These are phyloP conservation scores for Carassius carassius DNA, from an alignment of 2,113 vertebrate species.

Conservation along the genomic window DNA sequence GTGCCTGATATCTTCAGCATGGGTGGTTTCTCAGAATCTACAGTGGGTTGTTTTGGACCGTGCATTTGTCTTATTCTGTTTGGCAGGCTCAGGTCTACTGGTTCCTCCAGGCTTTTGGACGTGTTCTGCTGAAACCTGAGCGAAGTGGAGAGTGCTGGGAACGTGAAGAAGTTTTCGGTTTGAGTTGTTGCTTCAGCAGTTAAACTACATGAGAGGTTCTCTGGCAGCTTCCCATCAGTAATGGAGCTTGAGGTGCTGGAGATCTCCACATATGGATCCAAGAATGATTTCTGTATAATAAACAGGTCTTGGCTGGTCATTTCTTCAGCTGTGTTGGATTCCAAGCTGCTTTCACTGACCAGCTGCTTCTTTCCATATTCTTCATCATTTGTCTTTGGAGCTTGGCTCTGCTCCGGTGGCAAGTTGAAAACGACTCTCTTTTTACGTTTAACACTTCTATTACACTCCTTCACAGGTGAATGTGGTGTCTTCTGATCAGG, in stretches of 20 bases:
- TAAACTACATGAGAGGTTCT: background rate
- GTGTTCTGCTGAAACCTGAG: conserved; percentile 57
- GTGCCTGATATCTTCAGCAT: conserved; percentile 59
- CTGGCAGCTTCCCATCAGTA: background rate
- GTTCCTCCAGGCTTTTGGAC: background rate
- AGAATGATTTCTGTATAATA: conserved; percentile 78
- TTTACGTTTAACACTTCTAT: conserved; percentile 40
- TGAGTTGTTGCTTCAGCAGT: conserved; percentile 67
- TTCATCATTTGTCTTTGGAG: conserved; percentile 46
- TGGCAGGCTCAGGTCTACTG: conserved; percentile 73
- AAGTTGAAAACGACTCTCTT: conserved; percentile 70
- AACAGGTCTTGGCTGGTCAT: conserved; percentile 79
- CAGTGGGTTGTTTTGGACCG: background rate
- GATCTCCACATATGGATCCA: conserved; percentile 37
- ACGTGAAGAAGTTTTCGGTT: conserved; percentile 76
- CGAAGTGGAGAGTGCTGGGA: conserved; percentile 56
- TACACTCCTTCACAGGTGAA: background rate
- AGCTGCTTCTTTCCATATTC: background rate
- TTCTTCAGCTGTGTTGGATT: conserved; percentile 61
- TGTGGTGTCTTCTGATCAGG: background rate
- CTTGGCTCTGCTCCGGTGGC: background rate
- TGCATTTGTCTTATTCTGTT: conserved; percentile 55
- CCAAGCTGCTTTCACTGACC: conserved; percentile 2
- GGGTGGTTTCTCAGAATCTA: background rate
- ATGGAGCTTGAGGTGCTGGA: conserved; percentile 60